phyloP scores from a whole-genome alignment of 2,888 invertebrate genomes.

The Hemicrepidius hirtus region DNA sequence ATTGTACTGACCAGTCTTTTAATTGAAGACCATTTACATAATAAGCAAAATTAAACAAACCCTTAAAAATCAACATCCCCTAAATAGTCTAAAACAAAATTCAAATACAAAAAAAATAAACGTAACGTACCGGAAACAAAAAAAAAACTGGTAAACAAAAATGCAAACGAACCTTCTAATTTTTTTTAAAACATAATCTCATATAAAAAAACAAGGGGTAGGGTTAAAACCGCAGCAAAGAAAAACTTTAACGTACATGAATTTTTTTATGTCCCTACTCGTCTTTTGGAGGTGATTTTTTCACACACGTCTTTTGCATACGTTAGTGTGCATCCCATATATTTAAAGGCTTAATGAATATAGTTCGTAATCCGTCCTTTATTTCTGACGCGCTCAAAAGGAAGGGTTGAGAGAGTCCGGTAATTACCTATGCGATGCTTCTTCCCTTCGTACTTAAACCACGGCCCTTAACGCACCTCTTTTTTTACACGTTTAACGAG shows the following conservation, averaged over 20 bases:
- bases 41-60: too few species aligned
- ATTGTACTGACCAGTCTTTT: too few species aligned
- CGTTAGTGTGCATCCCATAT: conserved; percentile 57
- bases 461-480: not conserved
- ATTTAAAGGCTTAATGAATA: conserved; percentile 65
- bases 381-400: conserved; percentile 60
- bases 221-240: conserved; percentile 51
- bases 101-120: not conserved
- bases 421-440: conserved; percentile 60
- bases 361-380: conserved; percentile 66
- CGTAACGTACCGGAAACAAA: conserved; percentile 26
- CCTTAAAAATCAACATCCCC: too few species aligned
- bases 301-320: conserved; percentile 58
- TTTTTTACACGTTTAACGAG: conserved; percentile 44
- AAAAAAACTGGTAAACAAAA: conserved; percentile 40
- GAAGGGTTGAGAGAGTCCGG: conserved; percentile 57
- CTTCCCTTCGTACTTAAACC: conserved; percentile 38
- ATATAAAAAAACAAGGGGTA: conserved; percentile 46
- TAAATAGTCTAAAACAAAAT: too few species aligned
- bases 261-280: conserved; percentile 50
- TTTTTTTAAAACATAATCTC: conserved; percentile 45
- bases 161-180: conserved; percentile 49
- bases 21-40: too few species aligned
- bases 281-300: conserved; percentile 54
- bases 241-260: conserved; percentile 47